A percentile compares a stretch with the other conserved stretches of the same genome.
phyloP scores from a whole-genome alignment of 2,113 vertebrate genomes.

The Odocoileus virginianus region DNA sequence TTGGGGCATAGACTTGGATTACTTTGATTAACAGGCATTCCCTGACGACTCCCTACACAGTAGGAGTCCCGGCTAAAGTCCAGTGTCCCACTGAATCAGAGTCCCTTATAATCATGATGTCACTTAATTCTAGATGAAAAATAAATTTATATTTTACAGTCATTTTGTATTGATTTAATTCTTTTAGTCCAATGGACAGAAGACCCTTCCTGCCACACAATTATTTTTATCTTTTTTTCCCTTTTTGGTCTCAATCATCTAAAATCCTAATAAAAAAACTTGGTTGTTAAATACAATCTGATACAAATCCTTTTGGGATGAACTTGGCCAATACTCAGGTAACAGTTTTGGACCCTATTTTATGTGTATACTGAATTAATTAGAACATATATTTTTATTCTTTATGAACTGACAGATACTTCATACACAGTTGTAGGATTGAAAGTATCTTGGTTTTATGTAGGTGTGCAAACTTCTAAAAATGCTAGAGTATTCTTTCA shows the following conservation, averaged over 20 bases:
- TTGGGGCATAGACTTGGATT: not conserved
- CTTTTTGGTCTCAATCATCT: not conserved
- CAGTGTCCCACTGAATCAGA: not conserved
- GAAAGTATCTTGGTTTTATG: not conserved
- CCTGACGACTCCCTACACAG: accelerated
- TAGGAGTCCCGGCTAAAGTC: not conserved
- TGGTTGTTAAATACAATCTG: not conserved
- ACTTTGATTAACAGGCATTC: not conserved
- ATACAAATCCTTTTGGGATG: not conserved
- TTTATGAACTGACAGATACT: constrained; percentile 1
- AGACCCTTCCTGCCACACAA: accelerated
- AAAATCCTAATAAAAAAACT: not conserved
- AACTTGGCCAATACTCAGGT: not conserved
- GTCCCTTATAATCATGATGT: not conserved
- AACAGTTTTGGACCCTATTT: not conserved
- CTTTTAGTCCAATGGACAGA: not conserved
- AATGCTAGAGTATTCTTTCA: not conserved
- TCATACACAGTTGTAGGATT: not conserved
- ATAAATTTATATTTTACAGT: not conserved
- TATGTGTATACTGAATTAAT: not conserved
- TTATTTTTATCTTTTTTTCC: not conserved
- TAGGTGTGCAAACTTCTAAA: not conserved
- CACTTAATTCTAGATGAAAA: not conserved
- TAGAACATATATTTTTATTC: constrained; percentile 21
- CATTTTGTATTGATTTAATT: not conserved